Percentiles rank a stretch among this genome's conserved stretches.
These are phyloP conservation scores for Plusia festucae DNA, from an alignment of 2,888 invertebrate species.

Conservation along the genomic window DNA sequence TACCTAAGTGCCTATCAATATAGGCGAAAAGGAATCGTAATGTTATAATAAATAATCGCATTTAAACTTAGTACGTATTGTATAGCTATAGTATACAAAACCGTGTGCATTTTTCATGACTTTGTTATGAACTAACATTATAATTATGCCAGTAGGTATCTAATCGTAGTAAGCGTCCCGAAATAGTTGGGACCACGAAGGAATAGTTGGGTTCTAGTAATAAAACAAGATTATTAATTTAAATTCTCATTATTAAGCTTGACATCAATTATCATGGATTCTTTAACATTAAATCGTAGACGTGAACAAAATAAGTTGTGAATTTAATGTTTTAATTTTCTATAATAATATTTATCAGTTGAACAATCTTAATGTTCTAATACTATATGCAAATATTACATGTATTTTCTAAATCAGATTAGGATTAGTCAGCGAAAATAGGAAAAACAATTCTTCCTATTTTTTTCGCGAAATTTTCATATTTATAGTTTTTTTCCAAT, in stretches of 20 bases:
- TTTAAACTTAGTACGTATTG: slow-evolving; percentile 55
- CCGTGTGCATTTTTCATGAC: slow-evolving; percentile 52
- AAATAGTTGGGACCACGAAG: slow-evolving; percentile 37
- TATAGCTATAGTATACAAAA: slow-evolving; percentile 32
- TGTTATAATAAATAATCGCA: slow-evolving; percentile 56
- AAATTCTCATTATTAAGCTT: background rate
- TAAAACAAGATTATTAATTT: background rate
- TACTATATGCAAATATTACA: too few relatives aligned
- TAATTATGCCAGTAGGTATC: slow-evolving; percentile 48
- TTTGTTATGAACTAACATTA: slow-evolving; percentile 45
- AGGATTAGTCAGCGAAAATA: background rate
- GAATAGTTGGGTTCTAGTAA: slow-evolving; percentile 47
- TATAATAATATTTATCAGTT: background rate
- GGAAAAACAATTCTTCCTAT: background rate
- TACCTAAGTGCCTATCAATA: slow-evolving; percentile 45
- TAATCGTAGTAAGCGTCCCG: slow-evolving; percentile 33
- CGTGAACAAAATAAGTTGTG: background rate
- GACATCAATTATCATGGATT: background rate
- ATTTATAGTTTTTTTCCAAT: background rate
- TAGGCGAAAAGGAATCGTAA: slow-evolving; percentile 57
- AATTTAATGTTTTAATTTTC: background rate
- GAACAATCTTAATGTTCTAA: background rate
- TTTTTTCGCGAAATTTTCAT: too few relatives aligned
- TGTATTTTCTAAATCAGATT: too few relatives aligned
- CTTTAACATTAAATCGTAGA: background rate